These are phyloP conservation scores for Octonoba sinensis DNA, from an alignment of 2,888 invertebrate genomes.

Conservation along the genomic window DNA sequence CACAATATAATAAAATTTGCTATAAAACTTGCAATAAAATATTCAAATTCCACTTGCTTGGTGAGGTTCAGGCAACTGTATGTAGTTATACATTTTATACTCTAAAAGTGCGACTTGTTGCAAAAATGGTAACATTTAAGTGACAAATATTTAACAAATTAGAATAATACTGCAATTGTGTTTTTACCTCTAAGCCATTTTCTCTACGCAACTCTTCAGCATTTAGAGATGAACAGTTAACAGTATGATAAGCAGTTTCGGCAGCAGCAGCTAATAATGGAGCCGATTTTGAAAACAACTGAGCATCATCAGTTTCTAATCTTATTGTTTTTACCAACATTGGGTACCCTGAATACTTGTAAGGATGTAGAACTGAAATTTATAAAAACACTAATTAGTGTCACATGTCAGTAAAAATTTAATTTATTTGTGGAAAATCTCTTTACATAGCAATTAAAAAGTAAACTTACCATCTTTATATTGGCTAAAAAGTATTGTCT, in stretches of 20 bases:
- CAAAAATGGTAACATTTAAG: too few relatives aligned
- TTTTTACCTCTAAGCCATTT: slow-evolving; percentile 84
- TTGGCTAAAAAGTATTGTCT: slow-evolving; percentile 93
- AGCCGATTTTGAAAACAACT: slow-evolving; percentile 84
- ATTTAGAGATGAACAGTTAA: slow-evolving; percentile 95
- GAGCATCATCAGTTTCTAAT: slow-evolving; percentile 92
- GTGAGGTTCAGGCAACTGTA: too few relatives aligned
- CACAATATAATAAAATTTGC: too few relatives aligned
- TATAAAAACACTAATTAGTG: slow-evolving; percentile 17
- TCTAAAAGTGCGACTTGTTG: too few relatives aligned
- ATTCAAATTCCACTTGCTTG: too few relatives aligned
- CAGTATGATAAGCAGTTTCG: slow-evolving; percentile 95
- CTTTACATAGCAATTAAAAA: background rate
- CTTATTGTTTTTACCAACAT: slow-evolving; percentile 95
- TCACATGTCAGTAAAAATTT: too few relatives aligned
- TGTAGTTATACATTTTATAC: too few relatives aligned
- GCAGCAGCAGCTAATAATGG: slow-evolving; percentile 91
- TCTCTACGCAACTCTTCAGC: slow-evolving; percentile 97
- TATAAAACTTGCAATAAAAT: too few relatives aligned
- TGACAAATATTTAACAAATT: too few relatives aligned
- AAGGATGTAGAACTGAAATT: slow-evolving; percentile 84
- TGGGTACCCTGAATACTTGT: slow-evolving; percentile 99
- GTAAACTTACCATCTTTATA: slow-evolving; percentile 82
- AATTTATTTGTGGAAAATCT: background rate
- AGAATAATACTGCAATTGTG: background rate